A percentile compares a stretch with the other conserved stretches of the same genome.
Evolutionary conservation across 2,888 invertebrate species (phyloP).

Genomic region (Doris montereyensis): DNA sequence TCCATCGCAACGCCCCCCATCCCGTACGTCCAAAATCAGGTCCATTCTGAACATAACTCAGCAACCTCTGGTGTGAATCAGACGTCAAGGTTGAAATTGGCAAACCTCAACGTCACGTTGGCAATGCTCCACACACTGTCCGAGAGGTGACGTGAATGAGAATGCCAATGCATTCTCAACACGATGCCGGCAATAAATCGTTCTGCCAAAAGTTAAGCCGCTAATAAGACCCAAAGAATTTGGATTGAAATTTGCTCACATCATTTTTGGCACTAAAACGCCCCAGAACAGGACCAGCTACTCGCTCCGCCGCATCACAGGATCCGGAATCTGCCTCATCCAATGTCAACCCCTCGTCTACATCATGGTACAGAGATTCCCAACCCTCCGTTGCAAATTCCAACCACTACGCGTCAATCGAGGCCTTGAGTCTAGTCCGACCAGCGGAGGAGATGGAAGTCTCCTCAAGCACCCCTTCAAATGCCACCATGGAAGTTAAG

Average conservation of each 20-base stretch:
- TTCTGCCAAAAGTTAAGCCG: conserved; percentile 46
- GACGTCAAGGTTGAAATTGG: conserved; percentile 69
- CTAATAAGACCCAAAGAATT: conserved; percentile 58
- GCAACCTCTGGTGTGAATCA: neutral
- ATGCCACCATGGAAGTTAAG: conserved; percentile 28
- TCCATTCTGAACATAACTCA: conserved; percentile 73
- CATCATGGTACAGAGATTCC: no score
- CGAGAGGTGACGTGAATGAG: no score
- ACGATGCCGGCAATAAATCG: conserved; percentile 33
- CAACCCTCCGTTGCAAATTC: neutral
- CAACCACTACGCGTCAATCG: conserved; percentile 1
- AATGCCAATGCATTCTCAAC: conserved; percentile 12
- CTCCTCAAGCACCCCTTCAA: no score
- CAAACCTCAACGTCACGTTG: conserved; percentile 65
- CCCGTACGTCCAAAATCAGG: conserved; percentile 84
- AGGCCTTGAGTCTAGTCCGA: conserved; percentile 28
- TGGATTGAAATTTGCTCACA: conserved; percentile 49
- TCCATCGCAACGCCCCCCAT: conserved; percentile 74
- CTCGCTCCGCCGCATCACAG: conserved; percentile 21
- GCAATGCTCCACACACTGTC: no score
- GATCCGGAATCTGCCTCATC: conserved; percentile 25
- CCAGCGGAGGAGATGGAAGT: no score
- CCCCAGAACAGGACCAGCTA: conserved; percentile 17
- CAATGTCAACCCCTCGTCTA: no score
- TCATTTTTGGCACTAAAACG: conserved; percentile 52